Base-by-base conservation (phyloP, 2,797 vertebrate species). In the Sarcoramphus papa region DNA sequence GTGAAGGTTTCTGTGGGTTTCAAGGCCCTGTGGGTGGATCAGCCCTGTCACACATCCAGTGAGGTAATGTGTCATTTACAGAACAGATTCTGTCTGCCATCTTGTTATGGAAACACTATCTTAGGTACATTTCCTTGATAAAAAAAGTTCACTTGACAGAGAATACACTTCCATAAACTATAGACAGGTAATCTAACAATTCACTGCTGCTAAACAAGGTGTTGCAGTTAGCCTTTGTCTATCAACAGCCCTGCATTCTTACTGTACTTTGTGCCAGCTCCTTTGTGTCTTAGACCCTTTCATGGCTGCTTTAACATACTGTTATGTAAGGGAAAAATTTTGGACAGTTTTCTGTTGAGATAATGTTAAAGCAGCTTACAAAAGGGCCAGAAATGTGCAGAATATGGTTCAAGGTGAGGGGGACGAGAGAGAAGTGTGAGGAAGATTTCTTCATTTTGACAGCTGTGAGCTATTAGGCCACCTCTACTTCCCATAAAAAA, bases 121-220 rank as follows among this genome's bases (percentile, higher is more conserved):
- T 78, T 65, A 20, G 30, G 30, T 47, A 45, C 10, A 53, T 74
- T 81, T 60, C 27, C 24, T 59, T 67, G 22, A 63, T n/a, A 37
- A 82, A 77, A 85, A 53, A 25, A 24, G 15, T 30, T 64, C 27
- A 43, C 3, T 19, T 67, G 21, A 37, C 19, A 67, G 15, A 81
- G 9, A 54, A n/a, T 27, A 63, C 12, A n/a, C 4, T 41, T 70
- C 48, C 12, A 59, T n/a, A 47, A 91, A 67, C 37, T 67, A 14
- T 25, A 59, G 45, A 19, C 21, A 78, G 21, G 4, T 47, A 37
- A 53, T 53, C 30, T 21, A 74, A 65, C 11, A 50, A 23, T 31
- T 25, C 16, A 8, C 13, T 47, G 47, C 12, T 67, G 4, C 23
- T 75, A 59, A 74, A 77, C 0, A 0, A 59, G 16, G 9, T 43